phyloP scores from a whole-genome alignment of 2,888 invertebrate species.

The Spisula solida region DNA sequence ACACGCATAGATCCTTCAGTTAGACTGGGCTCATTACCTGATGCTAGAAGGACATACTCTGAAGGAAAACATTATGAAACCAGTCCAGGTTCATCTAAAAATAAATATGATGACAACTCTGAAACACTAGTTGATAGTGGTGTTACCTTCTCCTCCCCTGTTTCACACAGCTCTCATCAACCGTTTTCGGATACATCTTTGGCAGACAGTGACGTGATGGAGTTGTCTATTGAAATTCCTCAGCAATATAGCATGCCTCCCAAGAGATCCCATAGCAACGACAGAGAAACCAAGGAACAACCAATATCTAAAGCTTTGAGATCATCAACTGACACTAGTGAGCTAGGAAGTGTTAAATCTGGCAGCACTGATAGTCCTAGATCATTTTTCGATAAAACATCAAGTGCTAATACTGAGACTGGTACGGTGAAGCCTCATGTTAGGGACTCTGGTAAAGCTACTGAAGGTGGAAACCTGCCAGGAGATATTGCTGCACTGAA shows the following conservation, averaged over 20 bases:
- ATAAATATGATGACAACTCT: slow-evolving; percentile 15
- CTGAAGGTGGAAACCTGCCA: slow-evolving; percentile 14
- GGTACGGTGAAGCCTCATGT: neutral
- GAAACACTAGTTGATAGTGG: slow-evolving; percentile 54
- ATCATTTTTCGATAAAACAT: slow-evolving; percentile 45
- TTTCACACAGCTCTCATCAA: slow-evolving; percentile 42
- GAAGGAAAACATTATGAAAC: slow-evolving; percentile 20
- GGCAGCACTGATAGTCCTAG: slow-evolving; percentile 67
- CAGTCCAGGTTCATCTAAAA: slow-evolving; percentile 23
- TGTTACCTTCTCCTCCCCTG: slow-evolving; percentile 48
- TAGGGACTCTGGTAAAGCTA: neutral
- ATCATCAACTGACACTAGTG: slow-evolving; percentile 58
- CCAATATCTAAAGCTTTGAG: slow-evolving; percentile 50
- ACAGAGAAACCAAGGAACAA: slow-evolving; percentile 35
- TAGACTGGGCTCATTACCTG: slow-evolving; percentile 14
- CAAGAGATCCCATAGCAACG: slow-evolving; percentile 51
- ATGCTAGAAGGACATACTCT: slow-evolving; percentile 39
- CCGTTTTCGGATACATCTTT: slow-evolving; percentile 50
- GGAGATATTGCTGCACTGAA: slow-evolving; percentile 53
- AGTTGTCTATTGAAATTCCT: slow-evolving; percentile 57
- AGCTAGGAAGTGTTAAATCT: slow-evolving; percentile 59
- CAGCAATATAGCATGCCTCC: slow-evolving; percentile 37
- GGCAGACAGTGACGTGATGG: slow-evolving; percentile 53
- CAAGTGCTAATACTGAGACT: slow-evolving; percentile 30
- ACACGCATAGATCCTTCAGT: slow-evolving; percentile 27